A percentile compares a stretch with the other conserved stretches of the same genome.
These are phyloP conservation scores for Pachypsylla venusta DNA, from an alignment of 1,140 invertebrate genomes.

Conservation along the genomic window DNA sequence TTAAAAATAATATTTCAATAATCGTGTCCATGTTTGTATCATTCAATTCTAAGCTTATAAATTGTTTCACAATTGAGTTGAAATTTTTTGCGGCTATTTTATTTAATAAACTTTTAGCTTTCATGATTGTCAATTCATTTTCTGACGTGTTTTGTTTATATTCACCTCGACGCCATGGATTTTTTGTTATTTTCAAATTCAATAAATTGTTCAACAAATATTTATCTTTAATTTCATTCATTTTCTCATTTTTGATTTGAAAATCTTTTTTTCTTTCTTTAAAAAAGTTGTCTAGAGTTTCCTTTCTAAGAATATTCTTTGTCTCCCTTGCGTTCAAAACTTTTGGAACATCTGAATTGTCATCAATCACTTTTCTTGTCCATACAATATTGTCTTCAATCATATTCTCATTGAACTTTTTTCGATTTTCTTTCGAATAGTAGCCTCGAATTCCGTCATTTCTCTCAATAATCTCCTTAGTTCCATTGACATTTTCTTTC, in stretches of 20 bases:
- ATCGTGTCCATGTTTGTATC: neutral
- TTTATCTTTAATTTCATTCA: neutral
- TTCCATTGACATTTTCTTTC: too few relatives aligned
- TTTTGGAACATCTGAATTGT: neutral
- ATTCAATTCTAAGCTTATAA: neutral
- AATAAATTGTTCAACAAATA: neutral
- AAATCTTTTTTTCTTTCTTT: neutral
- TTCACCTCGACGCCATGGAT: constrained; percentile 1
- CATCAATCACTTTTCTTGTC: neutral
- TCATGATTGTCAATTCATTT: neutral
- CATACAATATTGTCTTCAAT: too few relatives aligned
- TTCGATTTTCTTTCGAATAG: too few relatives aligned
- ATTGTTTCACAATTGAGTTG: neutral
- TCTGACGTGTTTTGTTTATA: neutral
- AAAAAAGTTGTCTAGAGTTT: neutral
- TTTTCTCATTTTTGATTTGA: neutral
- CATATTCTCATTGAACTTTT: too few relatives aligned
- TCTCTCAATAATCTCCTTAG: too few relatives aligned
- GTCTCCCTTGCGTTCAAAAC: neutral
- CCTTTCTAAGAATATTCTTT: neutral
- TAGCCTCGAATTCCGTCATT: too few relatives aligned
- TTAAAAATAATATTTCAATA: neutral
- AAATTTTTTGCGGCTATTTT: neutral
- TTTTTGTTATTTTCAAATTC: neutral
- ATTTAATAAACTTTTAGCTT: neutral